phyloP scores from a whole-genome alignment of 2,113 vertebrate genomes.

The Xiphorhynchus elegans region DNA sequence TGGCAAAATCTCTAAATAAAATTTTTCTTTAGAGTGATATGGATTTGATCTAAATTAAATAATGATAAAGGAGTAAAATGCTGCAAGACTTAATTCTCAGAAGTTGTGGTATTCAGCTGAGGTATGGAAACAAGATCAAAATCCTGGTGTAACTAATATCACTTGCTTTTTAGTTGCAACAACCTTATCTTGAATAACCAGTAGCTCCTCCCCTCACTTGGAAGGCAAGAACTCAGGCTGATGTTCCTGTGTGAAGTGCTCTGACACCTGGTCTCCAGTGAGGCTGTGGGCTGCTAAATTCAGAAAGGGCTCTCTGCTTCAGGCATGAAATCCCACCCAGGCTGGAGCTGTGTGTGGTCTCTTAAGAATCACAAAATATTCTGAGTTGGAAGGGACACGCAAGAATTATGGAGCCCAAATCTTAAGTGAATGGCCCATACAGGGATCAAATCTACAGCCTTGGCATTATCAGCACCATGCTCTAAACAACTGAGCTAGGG shows the following conservation, averaged over 20 bases:
- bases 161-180: background rate
- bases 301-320: background rate
- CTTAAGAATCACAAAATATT: background rate
- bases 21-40: background rate
- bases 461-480: background rate
- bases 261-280: background rate
- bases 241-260: background rate
- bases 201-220: background rate
- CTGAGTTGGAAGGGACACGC: background rate
- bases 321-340: accelerated
- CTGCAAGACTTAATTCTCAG: background rate
- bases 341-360: accelerated
- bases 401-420: no score
- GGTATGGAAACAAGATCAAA: background rate
- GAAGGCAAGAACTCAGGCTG: background rate
- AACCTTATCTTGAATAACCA: background rate
- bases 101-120: background rate
- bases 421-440: background rate
- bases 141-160: background rate
- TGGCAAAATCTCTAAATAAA: accelerated
- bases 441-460: background rate
- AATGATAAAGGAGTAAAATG: background rate
- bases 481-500: background rate
- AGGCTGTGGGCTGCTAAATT: background rate
- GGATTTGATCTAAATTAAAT: background rate